Percentiles rank a stretch among this genome's conserved stretches.
Evolutionary conservation across 2,797 vertebrate genomes (phyloP).

Genomic region (Lepidocolaptes lacrymiger): DNA sequence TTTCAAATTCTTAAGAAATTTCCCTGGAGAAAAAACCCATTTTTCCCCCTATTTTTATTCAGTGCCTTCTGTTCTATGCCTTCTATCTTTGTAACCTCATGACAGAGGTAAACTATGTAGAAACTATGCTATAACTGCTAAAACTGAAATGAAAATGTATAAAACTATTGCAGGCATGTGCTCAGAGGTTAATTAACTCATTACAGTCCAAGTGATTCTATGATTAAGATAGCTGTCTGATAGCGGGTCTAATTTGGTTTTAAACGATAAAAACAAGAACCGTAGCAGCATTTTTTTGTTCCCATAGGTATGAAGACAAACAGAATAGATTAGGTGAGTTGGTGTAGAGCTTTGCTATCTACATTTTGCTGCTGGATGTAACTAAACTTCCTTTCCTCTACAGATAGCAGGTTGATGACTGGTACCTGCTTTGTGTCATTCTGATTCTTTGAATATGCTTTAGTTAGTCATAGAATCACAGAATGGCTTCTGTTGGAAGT

Average conservation of each 20-base stretch:
- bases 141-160: slow-evolving; percentile 18
- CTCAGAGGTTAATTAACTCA: slow-evolving; percentile 33
- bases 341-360: neutral
- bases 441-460: neutral
- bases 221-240: slow-evolving; percentile 6
- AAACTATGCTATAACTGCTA: neutral
- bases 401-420: neutral
- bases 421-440: neutral
- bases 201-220: neutral
- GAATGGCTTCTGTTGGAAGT: neutral
- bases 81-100: neutral
- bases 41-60: neutral
- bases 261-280: neutral
- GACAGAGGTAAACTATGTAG: neutral
- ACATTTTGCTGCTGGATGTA: neutral
- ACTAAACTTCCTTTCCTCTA: neutral
- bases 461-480: neutral
- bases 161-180: neutral
- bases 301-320: neutral
- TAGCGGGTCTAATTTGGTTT: neutral
- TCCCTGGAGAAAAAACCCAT: neutral
- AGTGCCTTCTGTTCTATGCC: neutral
- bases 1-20: neutral
- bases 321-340: neutral
- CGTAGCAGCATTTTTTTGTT: neutral